Base-by-base conservation (phyloP, 2,113 vertebrate genomes). In the Ciconia boyciana region DNA sequence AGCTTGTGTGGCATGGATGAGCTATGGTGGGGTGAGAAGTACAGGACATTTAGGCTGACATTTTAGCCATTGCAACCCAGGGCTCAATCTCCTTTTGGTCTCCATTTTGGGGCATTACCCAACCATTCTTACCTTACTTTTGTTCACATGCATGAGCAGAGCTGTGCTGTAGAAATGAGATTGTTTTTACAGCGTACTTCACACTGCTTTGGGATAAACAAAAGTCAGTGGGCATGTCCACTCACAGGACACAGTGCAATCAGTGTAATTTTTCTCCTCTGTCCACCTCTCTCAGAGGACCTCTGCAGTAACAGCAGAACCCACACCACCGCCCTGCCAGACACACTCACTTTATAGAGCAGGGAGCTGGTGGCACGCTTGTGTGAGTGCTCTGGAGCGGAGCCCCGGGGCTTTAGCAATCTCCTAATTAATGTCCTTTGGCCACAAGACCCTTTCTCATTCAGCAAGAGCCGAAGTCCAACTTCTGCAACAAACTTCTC, bases 401-500 rank as follows among this genome's bases (percentile, higher is more conserved):
- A 88, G 54, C 29, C 60, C 31, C 0, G 0, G 12, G 58, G 41
- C 68, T 91, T 93, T 66, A 74, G 13, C 49, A 69, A 48, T 80
- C 46, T 74, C 58, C 18, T 83, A 62, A 58, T 77, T 85, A 66
- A 70, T 51, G 68, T 79, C 75, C 54, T 75, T 86, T 93, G 87
- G 71, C 54, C 79, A 41, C 75, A 75, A 70, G 84, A 70, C 44
- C 58, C 60, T 83, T 93, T 88, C 58, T 84, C 28, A 16, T 88
- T 88, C 79, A 70, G 64, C 17, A 4, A 51, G 54, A 94, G 48
- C 78, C 2, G 6, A 94, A 72, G 78, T 83, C 71, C 79, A 83
- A 32, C 68, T 95, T 91, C 66, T 92, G 75, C 74, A 90, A 44
- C 54, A 52, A 87, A 54, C 77, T 88, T 77, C 83, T 89, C 20